Base-by-base conservation (phyloP, 2,797 vertebrate species). In the Brachyalestes nurse region DNA sequence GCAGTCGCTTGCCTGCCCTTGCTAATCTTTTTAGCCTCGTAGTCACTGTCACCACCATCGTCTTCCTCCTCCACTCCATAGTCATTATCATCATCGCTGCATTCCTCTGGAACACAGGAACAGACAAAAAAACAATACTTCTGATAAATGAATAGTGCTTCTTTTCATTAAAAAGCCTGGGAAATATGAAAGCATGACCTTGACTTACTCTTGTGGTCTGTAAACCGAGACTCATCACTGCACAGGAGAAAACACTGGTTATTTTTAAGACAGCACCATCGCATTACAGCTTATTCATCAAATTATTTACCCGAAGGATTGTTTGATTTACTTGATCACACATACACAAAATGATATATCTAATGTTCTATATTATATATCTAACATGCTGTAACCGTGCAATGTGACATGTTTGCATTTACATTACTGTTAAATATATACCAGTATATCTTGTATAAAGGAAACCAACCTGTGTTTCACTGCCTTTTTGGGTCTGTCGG, bases 401-500 rank as follows among this genome's bases (percentile, higher is more conserved):
- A 34, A 34, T 34, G 34, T 34, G 34, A 34, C 2, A 34, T 34
- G 16, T 28, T 8, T n/a, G 17, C 21, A 2, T 58, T n/a, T 21
- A 75, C 14, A n/a, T 34, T 34, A 12, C 45, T 47, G 45, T 47
- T 9, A 8, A 8, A 47, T 47, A 12, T 47, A 8, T 47, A 40
- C 21, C 73, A 58, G 12, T 49, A 5, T 67, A 45, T 25, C 1
- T 61, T 69, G 53, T 79, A 40, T 21, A 73, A 16, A 7, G 8
- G 49, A 34, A 58, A 51, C 83, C 62, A 95, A 93, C 89, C 98
- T 99, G 86, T 95, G 96, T 93, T 99, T 98, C 55, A 95, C 93
- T 90, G 96, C 94, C 94, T 98, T 98, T 94, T 98, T 98, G 5
- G 97, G 96, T 93, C 95, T 96, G 62, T 95, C 95, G 0, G 95